These are phyloP conservation scores for Zoroaster sp. DNA, from an alignment of 53 echinoderm and acorn worm genomes.

Conservation along the genomic window DNA sequence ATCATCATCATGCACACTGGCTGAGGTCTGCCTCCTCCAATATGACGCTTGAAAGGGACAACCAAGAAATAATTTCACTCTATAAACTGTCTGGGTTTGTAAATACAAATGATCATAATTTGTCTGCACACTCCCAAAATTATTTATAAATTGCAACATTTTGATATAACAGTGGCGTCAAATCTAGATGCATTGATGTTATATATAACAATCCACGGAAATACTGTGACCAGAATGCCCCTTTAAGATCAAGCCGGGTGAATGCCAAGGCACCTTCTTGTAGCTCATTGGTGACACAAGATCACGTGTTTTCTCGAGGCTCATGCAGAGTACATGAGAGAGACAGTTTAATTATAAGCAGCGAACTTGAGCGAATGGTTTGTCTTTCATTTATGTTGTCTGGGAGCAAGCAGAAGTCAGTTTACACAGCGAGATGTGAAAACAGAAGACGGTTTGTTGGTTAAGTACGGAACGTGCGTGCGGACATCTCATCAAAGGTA, in stretches of 20 bases:
- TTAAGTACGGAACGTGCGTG: background rate
- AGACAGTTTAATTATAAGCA: background rate
- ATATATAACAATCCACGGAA: too few species aligned
- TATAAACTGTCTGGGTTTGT: too few species aligned
- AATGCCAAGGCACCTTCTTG: background rate
- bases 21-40: background rate
- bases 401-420: background rate
- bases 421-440: background rate
- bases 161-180: too few species aligned
- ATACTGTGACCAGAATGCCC: background rate
- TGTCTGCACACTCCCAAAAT: too few species aligned
- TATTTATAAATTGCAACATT: too few species aligned
- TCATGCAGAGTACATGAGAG: background rate
- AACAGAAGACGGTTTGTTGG: background rate
- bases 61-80: too few species aligned
- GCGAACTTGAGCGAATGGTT: background rate
- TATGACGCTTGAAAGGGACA: too few species aligned
- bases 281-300: background rate
- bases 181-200: too few species aligned
- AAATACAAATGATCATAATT: too few species aligned
- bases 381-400: too few species aligned
- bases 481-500: background rate
- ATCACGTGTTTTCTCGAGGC: background rate
- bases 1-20: background rate
- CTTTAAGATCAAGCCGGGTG: background rate